A percentile compares a stretch with the other conserved stretches of the same genome.
Conservation (phyloP, 2,797 vertebrate genomes). For the Enteromius unitaeniatus region DNA sequence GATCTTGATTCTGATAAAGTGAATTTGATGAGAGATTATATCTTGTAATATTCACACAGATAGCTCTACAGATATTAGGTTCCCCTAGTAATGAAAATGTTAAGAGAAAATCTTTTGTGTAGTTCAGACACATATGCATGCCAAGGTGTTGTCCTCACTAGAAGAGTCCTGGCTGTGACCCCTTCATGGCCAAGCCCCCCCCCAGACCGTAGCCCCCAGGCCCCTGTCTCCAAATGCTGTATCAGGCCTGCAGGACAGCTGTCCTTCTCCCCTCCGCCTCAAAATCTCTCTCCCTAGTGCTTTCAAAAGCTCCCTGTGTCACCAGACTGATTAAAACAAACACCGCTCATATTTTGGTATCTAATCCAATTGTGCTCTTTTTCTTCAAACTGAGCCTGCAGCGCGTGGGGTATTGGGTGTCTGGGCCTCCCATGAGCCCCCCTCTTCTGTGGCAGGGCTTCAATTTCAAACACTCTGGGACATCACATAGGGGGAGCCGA, state of each 20-base stretch:
- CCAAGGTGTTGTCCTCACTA: constrained; percentile 56
- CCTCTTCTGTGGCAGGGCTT: constrained; percentile 74
- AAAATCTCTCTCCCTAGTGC: constrained; percentile 69
- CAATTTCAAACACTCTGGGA: constrained; percentile 80
- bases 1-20: constrained; percentile 58
- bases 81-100: background rate
- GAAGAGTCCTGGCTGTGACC: constrained; percentile 78
- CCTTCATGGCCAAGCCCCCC: constrained; percentile 71
- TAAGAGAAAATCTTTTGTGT: background rate
- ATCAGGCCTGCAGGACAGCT: constrained; percentile 75
- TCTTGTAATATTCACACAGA: constrained; percentile 11
- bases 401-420: constrained; percentile 83
- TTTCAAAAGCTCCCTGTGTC: constrained; percentile 88
- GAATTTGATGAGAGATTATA: background rate
- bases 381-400: constrained; percentile 80
- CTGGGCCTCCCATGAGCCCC: constrained; percentile 73
- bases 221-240: constrained; percentile 70
- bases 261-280: constrained; percentile 68
- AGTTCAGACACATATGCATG: constrained; percentile 34
- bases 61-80: constrained; percentile 8
- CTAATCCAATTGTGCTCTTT: constrained; percentile 90
- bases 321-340: constrained; percentile 93
- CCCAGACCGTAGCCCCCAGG: constrained; percentile 66
- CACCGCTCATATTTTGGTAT: constrained; percentile 89
- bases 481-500: constrained; percentile 76